phyloP scores from a whole-genome alignment of 2,888 invertebrate genomes.

The Diadromus collaris region DNA sequence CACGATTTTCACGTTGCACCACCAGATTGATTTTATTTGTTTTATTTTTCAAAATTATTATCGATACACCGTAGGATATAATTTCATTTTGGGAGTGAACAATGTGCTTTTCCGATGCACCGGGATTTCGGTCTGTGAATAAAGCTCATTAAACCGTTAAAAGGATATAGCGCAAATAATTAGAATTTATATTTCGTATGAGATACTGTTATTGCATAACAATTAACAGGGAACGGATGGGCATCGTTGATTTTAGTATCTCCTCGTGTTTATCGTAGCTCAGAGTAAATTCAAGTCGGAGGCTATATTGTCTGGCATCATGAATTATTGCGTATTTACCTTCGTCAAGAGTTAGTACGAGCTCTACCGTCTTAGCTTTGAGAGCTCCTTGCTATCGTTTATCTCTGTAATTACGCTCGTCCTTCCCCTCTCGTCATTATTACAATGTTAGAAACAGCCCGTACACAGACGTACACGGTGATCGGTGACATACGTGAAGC shows the following conservation, averaged over 20 bases:
- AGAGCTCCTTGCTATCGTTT: conserved; percentile 32
- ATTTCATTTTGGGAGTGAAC: neutral
- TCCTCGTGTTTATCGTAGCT: neutral
- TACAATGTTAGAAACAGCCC: conserved; percentile 30
- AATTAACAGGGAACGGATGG: neutral
- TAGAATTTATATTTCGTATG: too few species aligned
- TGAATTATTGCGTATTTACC: conserved; percentile 9
- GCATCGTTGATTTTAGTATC: conserved; percentile 1
- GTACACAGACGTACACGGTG: neutral
- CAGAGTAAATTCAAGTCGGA: neutral
- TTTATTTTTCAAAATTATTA: neutral
- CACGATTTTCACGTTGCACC: conserved; percentile 15
- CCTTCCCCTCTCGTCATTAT: conserved; percentile 22
- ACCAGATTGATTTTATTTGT: too few species aligned
- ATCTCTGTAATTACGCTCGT: conserved; percentile 28
- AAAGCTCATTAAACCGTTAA: too few species aligned
- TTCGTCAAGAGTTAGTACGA: neutral
- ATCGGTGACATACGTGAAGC: neutral
- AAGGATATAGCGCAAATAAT: too few species aligned
- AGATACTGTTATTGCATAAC: too few species aligned
- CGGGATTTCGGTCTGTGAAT: neutral
- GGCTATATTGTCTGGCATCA: neutral
- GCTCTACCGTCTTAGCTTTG: neutral
- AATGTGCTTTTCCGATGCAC: neutral
- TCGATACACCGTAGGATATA: neutral